Base-by-base conservation (phyloP, 2,797 vertebrate genomes). In the Dromococcyx pavoninus region DNA sequence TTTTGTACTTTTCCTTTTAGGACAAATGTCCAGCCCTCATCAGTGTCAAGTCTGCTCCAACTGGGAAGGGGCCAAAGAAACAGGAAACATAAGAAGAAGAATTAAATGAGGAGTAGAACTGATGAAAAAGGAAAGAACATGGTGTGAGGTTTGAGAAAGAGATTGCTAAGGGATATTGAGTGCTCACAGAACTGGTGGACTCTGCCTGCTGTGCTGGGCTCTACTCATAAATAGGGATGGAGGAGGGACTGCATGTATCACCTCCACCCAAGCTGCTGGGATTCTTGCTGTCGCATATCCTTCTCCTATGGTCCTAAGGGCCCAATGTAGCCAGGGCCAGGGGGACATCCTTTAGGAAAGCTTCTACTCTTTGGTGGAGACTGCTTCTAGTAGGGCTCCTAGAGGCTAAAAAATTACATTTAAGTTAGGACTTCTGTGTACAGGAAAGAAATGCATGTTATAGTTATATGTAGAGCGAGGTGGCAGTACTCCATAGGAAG, bases 241-340 rank as follows among this genome's bases (percentile, higher is more conserved):
- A 80, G 50, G 28, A 72, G 25, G 56, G 25, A 61, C 11, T 15
- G 5, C 17, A n/a, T 1, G 0, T 17, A 15, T 57, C 1, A 0
- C 19, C 10, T 7, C 1, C 2, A 4, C 39, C 1, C 1, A 8
- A 4, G 10, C 18, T 79, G 17, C 39, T 62, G 25, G 30, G n/a
- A 25, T 10, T 23, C 18, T 87, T 75, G 39, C 37, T 65, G 64
- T 43, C 9, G 8, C 9, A 10, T n/a, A 46, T 22, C 21, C 12
- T 67, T 16, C 16, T 73, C 21, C 64, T 67, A 53, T 3, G 4
- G 75, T 66, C 24, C 22, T 43, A 7, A 10, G 11, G 17, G 21
- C 3, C 17, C 62, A 75, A 33, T 39, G 61, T 44, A 35, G 16
- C 14, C 74, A 84, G 27, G 18, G 8, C 8, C 11, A 35, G 18